phyloP scores from a whole-genome alignment of 2,797 vertebrate genomes.

The Notolepis coatsorum region DNA sequence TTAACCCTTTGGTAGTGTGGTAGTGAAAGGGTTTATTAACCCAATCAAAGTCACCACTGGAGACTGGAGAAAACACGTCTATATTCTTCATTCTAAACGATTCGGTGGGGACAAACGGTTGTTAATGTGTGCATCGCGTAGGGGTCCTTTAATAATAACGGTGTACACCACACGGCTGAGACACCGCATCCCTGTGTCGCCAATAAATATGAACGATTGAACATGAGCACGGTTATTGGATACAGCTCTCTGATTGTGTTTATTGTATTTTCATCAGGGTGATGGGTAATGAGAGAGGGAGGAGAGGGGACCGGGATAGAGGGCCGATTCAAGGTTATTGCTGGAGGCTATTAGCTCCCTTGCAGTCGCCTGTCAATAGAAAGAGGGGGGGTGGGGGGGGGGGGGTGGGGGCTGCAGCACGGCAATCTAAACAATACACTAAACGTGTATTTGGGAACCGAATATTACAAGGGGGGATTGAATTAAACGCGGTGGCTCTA shows the following conservation, averaged over 20 bases:
- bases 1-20: too few relatives aligned
- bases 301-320: conserved; percentile 65
- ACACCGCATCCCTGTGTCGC: conserved; percentile 70
- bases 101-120: too few relatives aligned
- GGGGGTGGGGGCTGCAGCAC: conserved; percentile 57
- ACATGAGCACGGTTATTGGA: conserved; percentile 63
- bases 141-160: too few relatives aligned
- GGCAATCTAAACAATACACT: conserved; percentile 75
- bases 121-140: too few relatives aligned
- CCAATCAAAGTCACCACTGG: too few relatives aligned
- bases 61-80: too few relatives aligned
- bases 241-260: conserved; percentile 72
- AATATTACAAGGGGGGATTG: conserved; percentile 68
- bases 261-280: conserved; percentile 80
- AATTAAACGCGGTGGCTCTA: conserved; percentile 62
- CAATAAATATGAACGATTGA: conserved; percentile 75
- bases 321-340: conserved; percentile 79
- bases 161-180: too few relatives aligned
- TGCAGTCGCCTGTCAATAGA: conserved; percentile 74
- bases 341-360: conserved; percentile 77
- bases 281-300: conserved; percentile 68
- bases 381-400: too few relatives aligned
- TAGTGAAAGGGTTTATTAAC: too few relatives aligned
- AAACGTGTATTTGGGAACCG: conserved; percentile 72
- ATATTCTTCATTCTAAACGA: too few relatives aligned